Percentiles rank a stretch among this genome's conserved stretches.
Conservation (phyloP, 2,888 invertebrate genomes). For the Nemotelus nigrinus region DNA sequence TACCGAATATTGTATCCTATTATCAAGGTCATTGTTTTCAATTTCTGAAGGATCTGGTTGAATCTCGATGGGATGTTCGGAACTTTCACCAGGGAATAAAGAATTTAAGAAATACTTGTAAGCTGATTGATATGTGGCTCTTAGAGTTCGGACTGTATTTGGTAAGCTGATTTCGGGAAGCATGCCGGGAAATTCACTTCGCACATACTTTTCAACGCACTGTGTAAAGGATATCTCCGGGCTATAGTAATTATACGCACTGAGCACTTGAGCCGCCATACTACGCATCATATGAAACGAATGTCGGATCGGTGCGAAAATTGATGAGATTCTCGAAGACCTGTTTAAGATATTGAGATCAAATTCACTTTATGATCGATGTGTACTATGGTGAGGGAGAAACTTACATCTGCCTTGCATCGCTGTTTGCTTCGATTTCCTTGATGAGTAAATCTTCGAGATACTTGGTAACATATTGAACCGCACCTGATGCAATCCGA, state of each 20-base stretch:
- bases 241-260: conserved; percentile 33
- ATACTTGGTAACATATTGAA: conserved; percentile 15
- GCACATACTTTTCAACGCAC: conserved; percentile 12
- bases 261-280: conserved; percentile 13
- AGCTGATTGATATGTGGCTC: conserved; percentile 12
- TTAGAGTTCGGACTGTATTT: conserved; percentile 13
- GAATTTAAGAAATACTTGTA: background rate
- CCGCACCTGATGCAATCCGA: conserved; percentile 13
- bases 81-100: background rate
- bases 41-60: background rate
- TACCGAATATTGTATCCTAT: background rate
- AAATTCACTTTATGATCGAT: background rate
- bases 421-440: conserved; percentile 8
- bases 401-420: background rate
- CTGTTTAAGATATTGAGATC: background rate
- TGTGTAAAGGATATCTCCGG: conserved; percentile 37
- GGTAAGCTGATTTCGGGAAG: conserved; percentile 4
- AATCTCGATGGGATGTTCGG: background rate
- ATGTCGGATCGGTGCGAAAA: background rate
- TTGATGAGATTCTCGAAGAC: background rate
- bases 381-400: background rate
- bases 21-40: conserved; percentile 12
- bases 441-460: conserved; percentile 29
- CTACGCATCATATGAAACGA: conserved; percentile 1
- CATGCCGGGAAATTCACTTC: conserved; percentile 5